Evolutionary conservation across 2,888 invertebrate genomes (phyloP).

Genomic region (Drosophila recens): DNA sequence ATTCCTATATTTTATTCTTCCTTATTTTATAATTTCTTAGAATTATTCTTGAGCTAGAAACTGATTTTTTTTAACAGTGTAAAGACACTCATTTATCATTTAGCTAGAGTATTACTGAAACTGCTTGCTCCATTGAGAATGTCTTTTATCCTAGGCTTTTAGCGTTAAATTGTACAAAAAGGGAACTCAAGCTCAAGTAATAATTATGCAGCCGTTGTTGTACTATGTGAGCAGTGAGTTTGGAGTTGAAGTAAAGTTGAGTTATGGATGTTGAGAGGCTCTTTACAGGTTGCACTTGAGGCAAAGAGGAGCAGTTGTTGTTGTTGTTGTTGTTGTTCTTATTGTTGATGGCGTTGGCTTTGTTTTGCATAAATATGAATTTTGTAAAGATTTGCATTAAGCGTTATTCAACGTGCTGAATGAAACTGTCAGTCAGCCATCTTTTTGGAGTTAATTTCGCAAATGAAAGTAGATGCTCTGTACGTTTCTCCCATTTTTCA

Average conservation of each 20-base stretch:
- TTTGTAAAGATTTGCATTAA: conserved; percentile 65
- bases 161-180: conserved; percentile 37
- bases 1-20: too few relatives aligned
- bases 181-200: conserved; percentile 32
- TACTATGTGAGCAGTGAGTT: conserved; percentile 52
- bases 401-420: conserved; percentile 60
- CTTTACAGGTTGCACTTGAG: conserved; percentile 60
- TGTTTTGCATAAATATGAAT: conserved; percentile 54
- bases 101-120: conserved; percentile 19
- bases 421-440: conserved; percentile 18
- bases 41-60: too few relatives aligned
- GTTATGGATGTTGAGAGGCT: conserved; percentile 53
- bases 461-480: conserved; percentile 48
- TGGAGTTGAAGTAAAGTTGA: conserved; percentile 38
- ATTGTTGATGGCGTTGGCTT: conserved; percentile 37
- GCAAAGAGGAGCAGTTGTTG: conserved; percentile 29
- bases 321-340: conserved; percentile 37
- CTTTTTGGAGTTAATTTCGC: conserved; percentile 60
- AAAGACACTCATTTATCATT: too few relatives aligned
- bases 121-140: background rate
- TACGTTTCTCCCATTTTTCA: background rate
- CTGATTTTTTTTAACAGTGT: too few relatives aligned
- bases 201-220: conserved; percentile 59
- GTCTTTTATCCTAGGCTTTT: conserved; percentile 5
- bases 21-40: too few relatives aligned